Evolutionary conservation across 2,113 vertebrate genomes (phyloP).

Genomic region (Tylochromis polylepis): DNA sequence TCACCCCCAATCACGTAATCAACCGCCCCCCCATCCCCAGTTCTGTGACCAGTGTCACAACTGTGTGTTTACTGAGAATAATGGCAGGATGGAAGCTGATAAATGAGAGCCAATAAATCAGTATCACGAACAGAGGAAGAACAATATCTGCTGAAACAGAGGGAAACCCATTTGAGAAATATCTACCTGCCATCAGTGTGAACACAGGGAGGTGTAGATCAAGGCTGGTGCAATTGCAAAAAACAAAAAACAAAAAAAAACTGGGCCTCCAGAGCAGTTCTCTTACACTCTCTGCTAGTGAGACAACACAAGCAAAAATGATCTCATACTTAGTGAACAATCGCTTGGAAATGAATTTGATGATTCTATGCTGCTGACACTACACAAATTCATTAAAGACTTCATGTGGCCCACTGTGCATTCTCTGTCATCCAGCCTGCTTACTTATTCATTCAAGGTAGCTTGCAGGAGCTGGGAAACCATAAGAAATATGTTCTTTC

Average conservation of each 20-base stretch:
- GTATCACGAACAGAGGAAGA: constrained; percentile 37
- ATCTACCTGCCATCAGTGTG: constrained; percentile 25
- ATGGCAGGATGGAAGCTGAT: constrained; percentile 46
- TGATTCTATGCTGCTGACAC: constrained; percentile 26
- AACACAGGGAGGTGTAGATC: constrained; percentile 41
- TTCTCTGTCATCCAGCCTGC: constrained; percentile 33
- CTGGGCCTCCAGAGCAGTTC: not conserved
- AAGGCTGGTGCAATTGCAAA: not conserved
- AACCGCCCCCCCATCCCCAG: not conserved
- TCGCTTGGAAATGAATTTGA: constrained; percentile 35
- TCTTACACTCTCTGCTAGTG: not conserved
- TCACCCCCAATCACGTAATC: not conserved
- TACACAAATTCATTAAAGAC: constrained; percentile 36
- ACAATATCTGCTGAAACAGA: constrained; percentile 60
- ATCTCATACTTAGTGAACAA: constrained; percentile 34
- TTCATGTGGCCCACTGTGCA: not conserved
- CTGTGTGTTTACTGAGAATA: constrained; percentile 40
- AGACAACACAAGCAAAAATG: constrained; percentile 30
- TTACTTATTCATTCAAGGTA: constrained; percentile 66
- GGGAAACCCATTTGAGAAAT: constrained; percentile 27
- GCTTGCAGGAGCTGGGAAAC: constrained; percentile 33
- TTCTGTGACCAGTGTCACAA: constrained; percentile 36
- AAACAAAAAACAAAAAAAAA: not conserved
- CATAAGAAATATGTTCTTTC: constrained; percentile 49
- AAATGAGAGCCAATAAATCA: constrained; percentile 61